A percentile compares a stretch with the other conserved stretches of the same genome.
Evolutionary conservation across 2,888 invertebrate genomes (phyloP).

Genomic region (Campaea margaritaria): DNA sequence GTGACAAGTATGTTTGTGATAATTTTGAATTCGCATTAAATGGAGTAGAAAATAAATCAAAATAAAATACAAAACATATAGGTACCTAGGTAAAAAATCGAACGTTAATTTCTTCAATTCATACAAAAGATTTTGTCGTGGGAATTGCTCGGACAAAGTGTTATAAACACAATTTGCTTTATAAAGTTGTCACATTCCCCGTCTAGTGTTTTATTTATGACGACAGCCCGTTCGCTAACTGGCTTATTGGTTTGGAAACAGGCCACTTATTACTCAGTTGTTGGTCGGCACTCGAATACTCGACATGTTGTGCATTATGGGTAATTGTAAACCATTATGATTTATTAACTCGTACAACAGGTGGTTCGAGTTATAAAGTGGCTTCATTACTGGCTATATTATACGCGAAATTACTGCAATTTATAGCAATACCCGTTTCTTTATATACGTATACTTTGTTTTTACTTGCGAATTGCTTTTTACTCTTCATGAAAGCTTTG

Average conservation of each 20-base stretch:
- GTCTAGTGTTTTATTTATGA: constrained; percentile 31
- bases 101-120: constrained; percentile 16
- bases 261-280: constrained; percentile 18
- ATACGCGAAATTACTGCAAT: not conserved
- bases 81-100: constrained; percentile 2
- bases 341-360: constrained; percentile 17
- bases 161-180: constrained; percentile 35
- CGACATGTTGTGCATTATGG: constrained; percentile 21
- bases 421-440: not conserved
- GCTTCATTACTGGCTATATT: constrained; percentile 6
- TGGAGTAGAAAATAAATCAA: no score
- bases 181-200: constrained; percentile 37
- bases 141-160: constrained; percentile 28
- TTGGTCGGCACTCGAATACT: constrained; percentile 12
- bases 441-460: not conserved
- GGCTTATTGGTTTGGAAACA: constrained; percentile 38
- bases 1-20: no score
- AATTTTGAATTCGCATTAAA: no score
- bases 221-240: constrained; percentile 26
- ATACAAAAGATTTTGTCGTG: constrained; percentile 30
- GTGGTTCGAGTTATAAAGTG: constrained; percentile 11
- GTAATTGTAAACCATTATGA: constrained; percentile 25
- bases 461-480: no score
- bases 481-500: no score
- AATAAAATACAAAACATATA: not conserved